Evolutionary conservation across 2,113 vertebrate species (phyloP).

Genomic region (Strix aluco): DNA sequence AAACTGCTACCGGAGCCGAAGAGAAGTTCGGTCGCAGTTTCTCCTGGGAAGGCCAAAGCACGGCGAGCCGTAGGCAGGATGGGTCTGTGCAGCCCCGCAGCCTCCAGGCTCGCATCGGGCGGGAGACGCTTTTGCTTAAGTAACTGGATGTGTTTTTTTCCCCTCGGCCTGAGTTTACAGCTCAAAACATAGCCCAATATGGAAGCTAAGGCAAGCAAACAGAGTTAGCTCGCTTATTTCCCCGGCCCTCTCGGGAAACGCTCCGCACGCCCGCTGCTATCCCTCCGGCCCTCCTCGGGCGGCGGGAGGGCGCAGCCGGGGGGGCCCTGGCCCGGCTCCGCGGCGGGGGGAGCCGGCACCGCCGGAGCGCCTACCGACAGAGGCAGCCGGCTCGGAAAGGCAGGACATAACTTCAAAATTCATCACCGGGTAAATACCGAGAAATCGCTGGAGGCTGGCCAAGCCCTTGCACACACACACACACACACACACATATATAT

Average conservation of each 20-base stretch:
- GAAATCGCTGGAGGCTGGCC: neutral
- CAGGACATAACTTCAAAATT: neutral
- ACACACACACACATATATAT: neutral
- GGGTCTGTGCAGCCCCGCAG: neutral
- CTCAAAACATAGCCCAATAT: slow-evolving; percentile 20
- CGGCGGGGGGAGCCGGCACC: neutral
- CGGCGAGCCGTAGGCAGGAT: neutral
- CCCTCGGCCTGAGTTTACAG: neutral
- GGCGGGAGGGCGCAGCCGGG: neutral
- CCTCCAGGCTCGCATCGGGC: neutral
- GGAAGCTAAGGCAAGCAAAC: neutral
- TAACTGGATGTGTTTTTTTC: neutral
- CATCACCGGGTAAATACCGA: neutral
- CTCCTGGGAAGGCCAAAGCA: neutral
- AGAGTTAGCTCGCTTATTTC: neutral
- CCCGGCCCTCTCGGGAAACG: neutral
- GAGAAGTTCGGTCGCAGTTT: neutral
- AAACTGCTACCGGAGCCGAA: neutral
- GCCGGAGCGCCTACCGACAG: neutral
- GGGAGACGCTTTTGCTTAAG: neutral
- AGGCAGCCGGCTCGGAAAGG: neutral
- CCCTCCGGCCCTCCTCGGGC: neutral
- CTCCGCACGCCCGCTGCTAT: neutral
- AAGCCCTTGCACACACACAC: neutral
- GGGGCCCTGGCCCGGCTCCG: neutral